A percentile compares a stretch with the other conserved stretches of the same genome.
Evolutionary conservation across 2,113 vertebrate genomes (phyloP).

Genomic region (Lamprologus speciosus): DNA sequence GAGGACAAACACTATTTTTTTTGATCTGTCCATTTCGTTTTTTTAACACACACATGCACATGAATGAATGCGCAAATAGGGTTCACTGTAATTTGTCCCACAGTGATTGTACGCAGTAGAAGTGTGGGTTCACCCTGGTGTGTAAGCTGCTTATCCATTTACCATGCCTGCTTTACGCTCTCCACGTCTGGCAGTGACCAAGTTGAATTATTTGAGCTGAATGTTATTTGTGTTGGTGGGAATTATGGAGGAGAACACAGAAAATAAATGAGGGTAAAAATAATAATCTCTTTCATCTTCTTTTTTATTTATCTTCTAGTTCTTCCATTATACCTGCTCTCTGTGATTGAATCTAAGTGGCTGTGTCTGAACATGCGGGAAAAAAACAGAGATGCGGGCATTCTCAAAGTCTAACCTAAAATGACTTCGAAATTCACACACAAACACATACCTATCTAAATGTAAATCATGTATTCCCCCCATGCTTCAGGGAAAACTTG

Average conservation of each 20-base stretch:
- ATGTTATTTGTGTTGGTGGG: background rate
- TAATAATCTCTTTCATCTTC: background rate
- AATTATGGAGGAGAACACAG: background rate
- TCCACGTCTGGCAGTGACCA: background rate
- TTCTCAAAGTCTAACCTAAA: background rate
- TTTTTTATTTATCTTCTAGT: background rate
- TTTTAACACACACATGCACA: background rate
- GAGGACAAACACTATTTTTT: slow-evolving; percentile 7
- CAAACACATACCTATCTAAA: slow-evolving; percentile 54
- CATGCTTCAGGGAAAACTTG: slow-evolving; percentile 14
- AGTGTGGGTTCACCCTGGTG: slow-evolving; percentile 23
- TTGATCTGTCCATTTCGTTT: background rate
- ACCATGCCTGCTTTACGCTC: slow-evolving; percentile 35
- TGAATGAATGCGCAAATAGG: background rate
- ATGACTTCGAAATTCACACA: background rate
- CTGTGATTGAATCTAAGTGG: background rate
- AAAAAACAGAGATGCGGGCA: background rate
- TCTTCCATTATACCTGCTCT: background rate
- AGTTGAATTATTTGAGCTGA: slow-evolving; percentile 15
- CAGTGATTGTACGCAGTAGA: background rate
- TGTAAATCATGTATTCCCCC: slow-evolving; percentile 54
- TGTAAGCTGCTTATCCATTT: slow-evolving; percentile 63
- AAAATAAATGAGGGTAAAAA: background rate
- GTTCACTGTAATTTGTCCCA: slow-evolving; percentile 30
- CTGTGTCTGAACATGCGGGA: background rate